These are phyloP conservation scores for Lepidocolaptes lacrymiger DNA, from an alignment of 2,797 vertebrate genomes.

Conservation along the genomic window DNA sequence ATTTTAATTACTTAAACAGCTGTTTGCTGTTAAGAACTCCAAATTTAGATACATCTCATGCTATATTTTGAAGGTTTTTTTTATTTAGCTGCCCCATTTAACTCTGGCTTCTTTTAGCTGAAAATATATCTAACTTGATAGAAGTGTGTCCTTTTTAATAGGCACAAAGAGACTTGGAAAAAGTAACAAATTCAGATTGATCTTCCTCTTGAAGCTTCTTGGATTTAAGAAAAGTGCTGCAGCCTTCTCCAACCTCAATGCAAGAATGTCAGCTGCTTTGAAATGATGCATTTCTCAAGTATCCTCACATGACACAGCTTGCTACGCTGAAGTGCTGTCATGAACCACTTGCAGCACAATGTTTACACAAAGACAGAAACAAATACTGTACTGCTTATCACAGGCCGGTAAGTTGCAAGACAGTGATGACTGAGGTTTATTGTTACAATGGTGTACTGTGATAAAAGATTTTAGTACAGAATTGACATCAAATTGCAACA, in stretches of 20 bases:
- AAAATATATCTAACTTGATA: neutral
- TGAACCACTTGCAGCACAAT: neutral
- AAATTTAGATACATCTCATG: conserved; percentile 24
- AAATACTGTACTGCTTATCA: conserved; percentile 20
- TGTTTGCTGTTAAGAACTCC: conserved; percentile 33
- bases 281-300: conserved; percentile 17
- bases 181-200: conserved; percentile 12
- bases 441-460: neutral
- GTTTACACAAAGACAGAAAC: conserved; percentile 57
- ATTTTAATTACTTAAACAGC: conserved; percentile 27
- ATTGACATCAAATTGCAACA: neutral
- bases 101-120: neutral
- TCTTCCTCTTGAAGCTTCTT: conserved; percentile 11
- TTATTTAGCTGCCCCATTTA: conserved; percentile 15
- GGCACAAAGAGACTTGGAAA: neutral
- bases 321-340: neutral
- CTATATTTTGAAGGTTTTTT: neutral
- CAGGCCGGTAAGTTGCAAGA: conserved; percentile 28
- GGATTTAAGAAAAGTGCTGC: neutral
- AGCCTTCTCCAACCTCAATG: neutral
- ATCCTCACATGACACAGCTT: conserved; percentile 33
- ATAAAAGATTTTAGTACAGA: neutral
- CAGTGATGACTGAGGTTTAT: conserved; percentile 17
- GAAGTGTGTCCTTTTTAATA: conserved; percentile 14
- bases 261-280: conserved; percentile 27